Evolutionary conservation across 2,888 invertebrate species (phyloP).

Genomic region (Eugnorisma glareosa): DNA sequence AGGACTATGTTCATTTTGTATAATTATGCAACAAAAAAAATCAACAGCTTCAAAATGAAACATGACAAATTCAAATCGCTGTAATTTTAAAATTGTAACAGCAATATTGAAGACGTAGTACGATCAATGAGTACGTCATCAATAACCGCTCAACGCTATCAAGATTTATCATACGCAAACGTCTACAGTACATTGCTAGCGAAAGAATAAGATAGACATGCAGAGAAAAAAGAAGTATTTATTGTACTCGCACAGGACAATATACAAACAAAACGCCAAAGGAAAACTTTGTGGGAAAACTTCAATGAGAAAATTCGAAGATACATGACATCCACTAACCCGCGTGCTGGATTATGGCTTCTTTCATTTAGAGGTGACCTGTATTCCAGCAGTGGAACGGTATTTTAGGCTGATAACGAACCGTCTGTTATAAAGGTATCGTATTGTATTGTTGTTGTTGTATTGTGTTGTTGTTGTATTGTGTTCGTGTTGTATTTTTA

Average conservation of each 20-base stretch:
- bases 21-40: not conserved
- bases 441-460: too few relatives aligned
- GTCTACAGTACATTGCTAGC: conserved; percentile 53
- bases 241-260: not conserved
- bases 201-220: conserved; percentile 48
- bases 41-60: conserved; percentile 14
- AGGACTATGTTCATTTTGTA: too few relatives aligned
- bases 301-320: not conserved
- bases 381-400: not conserved
- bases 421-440: too few relatives aligned
- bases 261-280: not conserved
- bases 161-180: conserved; percentile 71
- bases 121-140: conserved; percentile 68
- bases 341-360: not conserved
- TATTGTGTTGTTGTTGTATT: too few relatives aligned
- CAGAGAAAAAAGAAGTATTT: not conserved
- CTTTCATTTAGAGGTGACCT: not conserved
- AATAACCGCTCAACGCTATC: conserved; percentile 64
- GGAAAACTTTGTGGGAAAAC: not conserved
- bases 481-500: too few relatives aligned
- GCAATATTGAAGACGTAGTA: conserved; percentile 34
- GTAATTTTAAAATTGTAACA: conserved; percentile 27
- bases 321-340: not conserved
- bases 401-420: not conserved
- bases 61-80: conserved; percentile 11